Percentiles rank a stretch among this genome's conserved stretches.
Evolutionary conservation across 2,888 invertebrate genomes (phyloP).

Genomic region (Thymelicus acteon): DNA sequence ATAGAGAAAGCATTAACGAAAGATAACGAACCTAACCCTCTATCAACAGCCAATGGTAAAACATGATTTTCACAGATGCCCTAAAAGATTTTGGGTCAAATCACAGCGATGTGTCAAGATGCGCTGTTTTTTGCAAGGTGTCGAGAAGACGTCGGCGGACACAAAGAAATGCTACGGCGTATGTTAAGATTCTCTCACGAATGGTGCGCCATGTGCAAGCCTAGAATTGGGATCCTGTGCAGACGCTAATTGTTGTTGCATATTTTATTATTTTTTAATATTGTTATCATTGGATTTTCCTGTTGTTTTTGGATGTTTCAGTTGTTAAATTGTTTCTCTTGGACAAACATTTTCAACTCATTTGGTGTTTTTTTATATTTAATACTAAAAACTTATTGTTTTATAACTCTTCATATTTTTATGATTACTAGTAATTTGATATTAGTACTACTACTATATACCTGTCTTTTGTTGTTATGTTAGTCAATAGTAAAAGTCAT

Average conservation of each 20-base stretch:
- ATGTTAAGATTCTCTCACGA: constrained; percentile 76
- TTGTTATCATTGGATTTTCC: too few relatives aligned
- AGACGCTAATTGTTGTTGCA: constrained; percentile 43
- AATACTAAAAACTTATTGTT: too few relatives aligned
- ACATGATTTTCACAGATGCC: constrained; percentile 6
- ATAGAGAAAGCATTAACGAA: neutral
- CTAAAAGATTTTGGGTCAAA: constrained; percentile 33
- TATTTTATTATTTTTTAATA: too few relatives aligned
- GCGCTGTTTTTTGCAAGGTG: constrained; percentile 50
- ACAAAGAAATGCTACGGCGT: constrained; percentile 66
- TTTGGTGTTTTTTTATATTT: too few relatives aligned
- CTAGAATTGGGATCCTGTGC: constrained; percentile 46
- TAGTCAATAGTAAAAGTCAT: too few relatives aligned
- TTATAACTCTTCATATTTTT: too few relatives aligned
- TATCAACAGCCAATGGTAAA: constrained; percentile 1
- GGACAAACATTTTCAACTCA: too few relatives aligned
- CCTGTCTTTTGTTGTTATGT: too few relatives aligned
- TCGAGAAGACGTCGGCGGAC: constrained; percentile 51
- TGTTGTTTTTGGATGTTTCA: too few relatives aligned
- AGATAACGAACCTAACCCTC: neutral
- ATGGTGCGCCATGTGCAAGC: constrained; percentile 37
- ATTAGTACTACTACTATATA: too few relatives aligned
- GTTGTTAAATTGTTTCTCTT: neutral
- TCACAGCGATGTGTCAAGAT: constrained; percentile 32
- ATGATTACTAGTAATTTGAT: too few relatives aligned